Evolutionary conservation across 1,140 invertebrate species (phyloP), one percentile per base, ranked within the genome.

Genomic region (Orius laevigatus): DNA sequence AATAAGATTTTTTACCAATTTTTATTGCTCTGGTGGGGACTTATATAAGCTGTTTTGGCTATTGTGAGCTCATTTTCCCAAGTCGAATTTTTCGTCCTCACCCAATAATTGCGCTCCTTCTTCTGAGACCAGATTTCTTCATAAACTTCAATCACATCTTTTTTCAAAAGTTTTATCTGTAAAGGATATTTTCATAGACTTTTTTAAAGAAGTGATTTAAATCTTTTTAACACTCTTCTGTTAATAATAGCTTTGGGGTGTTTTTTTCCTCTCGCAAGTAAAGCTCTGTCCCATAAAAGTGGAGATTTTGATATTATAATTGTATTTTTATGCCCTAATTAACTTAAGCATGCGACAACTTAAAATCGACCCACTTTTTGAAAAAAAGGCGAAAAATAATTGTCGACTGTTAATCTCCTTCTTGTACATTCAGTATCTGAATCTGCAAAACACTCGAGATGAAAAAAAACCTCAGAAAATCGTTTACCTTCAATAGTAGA

Each of bases 51-150:
- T 1, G 38, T 31, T 20, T 46, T 46, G 5, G 36, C 51, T 25
- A 52, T 44, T 12, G 36, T 34, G 10, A 38, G 36, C 43, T 49
- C 46, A 14, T 50, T 40, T 43, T 52, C 38, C 51, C 51, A 52
- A 1, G 51, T 52, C 10, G 32, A 15, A 39, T 52, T 46, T 19
- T 35, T 12, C 10, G 46, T 44, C 31, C 51, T 35, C n/a, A 52
- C 44, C 51, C 51, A 52, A 35, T 48, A 9, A 18, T 46, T 19
- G 1, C 20, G 43, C 1, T 36, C 46, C 15, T n/a, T 14, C 6
- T 16, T 5, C 19, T 52, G 38, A 5, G 33, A 18, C 51, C 51
- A 52, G 8, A 41, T 25, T 34, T 52, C 51, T 52, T 52, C 51
- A 12, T 48, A 46, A 12, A 52, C 11, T n/a, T 6, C 10, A 1